These are phyloP conservation scores for Sycobia sp. DNA, from an alignment of 1,140 invertebrate species.

Conservation along the genomic window DNA sequence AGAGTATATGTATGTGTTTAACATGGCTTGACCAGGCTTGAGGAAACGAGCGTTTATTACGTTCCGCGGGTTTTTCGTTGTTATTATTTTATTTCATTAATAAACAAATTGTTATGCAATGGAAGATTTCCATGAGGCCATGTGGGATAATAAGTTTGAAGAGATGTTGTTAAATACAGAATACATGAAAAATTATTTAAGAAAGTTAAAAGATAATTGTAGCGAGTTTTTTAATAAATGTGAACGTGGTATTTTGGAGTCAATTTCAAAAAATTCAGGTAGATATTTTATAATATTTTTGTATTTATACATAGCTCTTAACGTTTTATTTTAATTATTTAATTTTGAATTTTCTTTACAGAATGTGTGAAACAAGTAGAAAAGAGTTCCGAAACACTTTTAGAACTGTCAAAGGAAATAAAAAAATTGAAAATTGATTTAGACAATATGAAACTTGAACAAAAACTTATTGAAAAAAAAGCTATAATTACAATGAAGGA, in stretches of 20 bases:
- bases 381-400: constrained; percentile 23
- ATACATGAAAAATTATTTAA: constrained; percentile 20
- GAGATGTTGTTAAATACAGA: constrained; percentile 15
- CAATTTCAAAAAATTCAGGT: constrained; percentile 27
- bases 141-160: constrained; percentile 1
- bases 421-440: constrained; percentile 31
- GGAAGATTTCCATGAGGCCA: too few relatives aligned
- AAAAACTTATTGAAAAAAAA: constrained; percentile 46
- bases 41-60: too few relatives aligned
- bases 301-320: not conserved
- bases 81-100: too few relatives aligned
- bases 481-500: constrained; percentile 34
- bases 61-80: too few relatives aligned
- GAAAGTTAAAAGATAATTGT: constrained; percentile 20
- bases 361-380: constrained; percentile 34
- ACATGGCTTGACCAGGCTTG: too few relatives aligned
- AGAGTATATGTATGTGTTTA: too few relatives aligned
- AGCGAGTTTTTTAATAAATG: not conserved
- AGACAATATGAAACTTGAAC: constrained; percentile 36
- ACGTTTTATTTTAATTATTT: not conserved
- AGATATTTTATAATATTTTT: not conserved
- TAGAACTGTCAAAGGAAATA: constrained; percentile 35
- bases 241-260: not conserved
- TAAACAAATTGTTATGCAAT: too few relatives aligned
- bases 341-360: constrained; percentile 17